A percentile compares a stretch with the other conserved stretches of the same genome.
Evolutionary conservation across 2,113 vertebrate species (phyloP).

Genomic region (Cavia aperea): DNA sequence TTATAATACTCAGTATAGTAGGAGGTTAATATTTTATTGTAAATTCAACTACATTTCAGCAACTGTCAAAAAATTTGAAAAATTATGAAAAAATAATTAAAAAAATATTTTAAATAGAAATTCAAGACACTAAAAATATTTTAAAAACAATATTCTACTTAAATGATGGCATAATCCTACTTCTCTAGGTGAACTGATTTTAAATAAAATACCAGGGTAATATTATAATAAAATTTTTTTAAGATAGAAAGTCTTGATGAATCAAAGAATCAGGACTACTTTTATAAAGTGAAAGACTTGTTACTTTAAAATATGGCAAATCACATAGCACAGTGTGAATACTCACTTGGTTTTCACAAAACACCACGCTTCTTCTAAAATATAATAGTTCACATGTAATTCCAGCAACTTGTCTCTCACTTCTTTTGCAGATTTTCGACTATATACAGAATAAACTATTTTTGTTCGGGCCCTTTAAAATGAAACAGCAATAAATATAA

Average conservation of each 20-base stretch:
- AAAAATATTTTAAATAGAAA: neutral
- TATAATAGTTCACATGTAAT: conserved; percentile 90
- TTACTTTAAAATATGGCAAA: neutral
- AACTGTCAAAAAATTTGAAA: neutral
- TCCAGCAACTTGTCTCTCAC: conserved; percentile 86
- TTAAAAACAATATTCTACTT: neutral
- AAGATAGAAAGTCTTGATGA: conserved; percentile 8
- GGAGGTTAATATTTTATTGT: neutral
- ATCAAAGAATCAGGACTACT: neutral
- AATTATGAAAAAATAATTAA: neutral
- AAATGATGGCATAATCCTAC: neutral
- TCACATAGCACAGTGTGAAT: neutral
- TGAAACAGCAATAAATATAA: conserved; percentile 40
- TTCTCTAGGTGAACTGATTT: conserved; percentile 26
- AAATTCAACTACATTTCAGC: conserved; percentile 4
- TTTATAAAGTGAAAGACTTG: neutral
- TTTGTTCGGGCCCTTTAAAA: conserved; percentile 90
- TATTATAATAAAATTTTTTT: neutral
- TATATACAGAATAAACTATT: conserved; percentile 95
- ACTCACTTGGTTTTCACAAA: conserved; percentile 86
- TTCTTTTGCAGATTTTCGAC: conserved; percentile 88
- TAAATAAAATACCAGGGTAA: neutral
- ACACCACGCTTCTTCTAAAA: conserved; percentile 96
- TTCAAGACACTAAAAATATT: neutral
- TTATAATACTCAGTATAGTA: neutral